Evolutionary conservation across 2,113 vertebrate species (phyloP).

Genomic region (Narcine bancroftii): DNA sequence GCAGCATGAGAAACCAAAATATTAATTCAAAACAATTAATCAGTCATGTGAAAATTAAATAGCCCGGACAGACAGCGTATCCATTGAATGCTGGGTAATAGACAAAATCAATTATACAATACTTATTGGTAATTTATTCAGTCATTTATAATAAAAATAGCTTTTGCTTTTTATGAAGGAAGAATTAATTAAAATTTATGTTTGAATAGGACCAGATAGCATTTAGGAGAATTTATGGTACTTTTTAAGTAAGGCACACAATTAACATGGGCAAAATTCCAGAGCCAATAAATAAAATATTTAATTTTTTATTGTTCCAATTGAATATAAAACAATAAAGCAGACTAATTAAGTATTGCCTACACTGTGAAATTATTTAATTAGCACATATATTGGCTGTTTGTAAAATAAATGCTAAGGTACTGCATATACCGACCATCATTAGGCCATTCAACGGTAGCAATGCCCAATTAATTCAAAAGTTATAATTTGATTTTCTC

Average conservation of each 20-base stretch:
- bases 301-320: conserved; percentile 36
- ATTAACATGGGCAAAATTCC: conserved; percentile 7
- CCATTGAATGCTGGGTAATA: neutral
- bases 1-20: neutral
- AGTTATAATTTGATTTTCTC: neutral
- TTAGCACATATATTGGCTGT: neutral
- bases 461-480: neutral
- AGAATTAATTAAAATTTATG: conserved; percentile 33
- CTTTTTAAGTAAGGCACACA: conserved; percentile 29
- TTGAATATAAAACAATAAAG: conserved; percentile 22
- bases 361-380: conserved; percentile 31
- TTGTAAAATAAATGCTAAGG: neutral
- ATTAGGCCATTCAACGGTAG: neutral
- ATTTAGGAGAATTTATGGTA: conserved; percentile 32
- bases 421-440: neutral
- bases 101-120: conserved; percentile 36
- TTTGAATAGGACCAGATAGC: conserved; percentile 4
- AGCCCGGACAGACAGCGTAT: neutral
- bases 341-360: neutral
- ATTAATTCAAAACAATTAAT: conserved; percentile 20
- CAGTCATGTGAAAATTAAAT: neutral
- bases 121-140: conserved; percentile 37
- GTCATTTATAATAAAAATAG: conserved; percentile 32
- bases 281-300: conserved; percentile 36
- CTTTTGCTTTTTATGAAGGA: conserved; percentile 35